Evolutionary conservation across 2,888 invertebrate genomes (phyloP), one percentile per base, ranked within the genome.

Genomic region (Mythimna impura): DNA sequence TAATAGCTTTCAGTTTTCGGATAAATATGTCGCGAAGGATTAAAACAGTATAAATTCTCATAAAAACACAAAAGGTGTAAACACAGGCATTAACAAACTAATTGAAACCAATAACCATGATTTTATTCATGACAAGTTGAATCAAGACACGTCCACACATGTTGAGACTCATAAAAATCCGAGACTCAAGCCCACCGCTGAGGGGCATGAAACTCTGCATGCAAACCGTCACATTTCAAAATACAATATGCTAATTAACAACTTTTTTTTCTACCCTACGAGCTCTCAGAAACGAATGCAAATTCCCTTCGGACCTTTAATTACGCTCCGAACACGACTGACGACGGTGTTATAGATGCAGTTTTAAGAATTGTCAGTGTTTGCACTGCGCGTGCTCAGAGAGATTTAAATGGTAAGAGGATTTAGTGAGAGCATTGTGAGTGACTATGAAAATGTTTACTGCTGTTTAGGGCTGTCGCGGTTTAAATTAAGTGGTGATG

Each of bases 201-300:
- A 93, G 94, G 91, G 89, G 92, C 92, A 94, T 92, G 91, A 91
- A 91, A 88, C 92, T 90, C 90, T 89, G 91, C 93, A 94, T 94
- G 92, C 94, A 90, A 94, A 94, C 94, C 95, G 92, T 95, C 95
- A 95, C 95, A 94, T 94, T 95, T 95, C 94, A 94, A 94, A 95
- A 94, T 94, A 94, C 95, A 95, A 96, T 96, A 96, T 96, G 96
- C 96, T 96, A 96, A 96, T 96, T 96, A 96, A 94, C 93, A 93
- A 91, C 88, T 86, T 87, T 89, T 91, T 93, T 94, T 94, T 92
- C 94, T 94, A 76, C 84, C 86, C 94, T 93, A 94, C 94, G 91
- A 93, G 92, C 94, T 95, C 95, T 94, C 94, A 91, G 95, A 95
- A 95, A 93, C 92, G 93, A 88, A 95, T 96, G 96, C 95, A 95